phyloP scores from a whole-genome alignment of 2,113 vertebrate genomes.

The Pantherophis guttatus region DNA sequence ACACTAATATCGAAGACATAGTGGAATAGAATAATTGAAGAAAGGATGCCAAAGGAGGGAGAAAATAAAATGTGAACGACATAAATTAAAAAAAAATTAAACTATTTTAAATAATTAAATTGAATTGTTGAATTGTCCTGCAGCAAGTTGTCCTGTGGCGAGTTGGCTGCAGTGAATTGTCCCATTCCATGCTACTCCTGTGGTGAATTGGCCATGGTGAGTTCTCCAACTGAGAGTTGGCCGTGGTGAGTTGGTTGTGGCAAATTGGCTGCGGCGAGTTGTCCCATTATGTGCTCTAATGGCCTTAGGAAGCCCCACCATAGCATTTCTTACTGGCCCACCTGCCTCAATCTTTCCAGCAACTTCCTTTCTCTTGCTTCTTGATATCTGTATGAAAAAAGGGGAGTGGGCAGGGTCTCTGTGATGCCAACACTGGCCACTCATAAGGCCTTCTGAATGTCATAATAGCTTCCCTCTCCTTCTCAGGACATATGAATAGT shows the following conservation, averaged over 20 bases:
- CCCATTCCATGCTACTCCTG: too few relatives aligned
- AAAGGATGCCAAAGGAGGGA: neutral
- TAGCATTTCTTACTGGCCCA: neutral
- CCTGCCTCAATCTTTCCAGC: neutral
- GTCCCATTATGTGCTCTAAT: neutral
- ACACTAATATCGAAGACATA: neutral
- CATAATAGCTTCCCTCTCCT: neutral
- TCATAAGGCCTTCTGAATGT: neutral
- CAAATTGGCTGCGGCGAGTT: neutral
- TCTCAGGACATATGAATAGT: neutral
- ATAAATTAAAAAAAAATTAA: neutral
- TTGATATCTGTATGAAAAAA: neutral
- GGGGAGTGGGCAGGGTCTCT: neutral
- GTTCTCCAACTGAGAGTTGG: too few relatives aligned
- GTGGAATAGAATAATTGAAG: neutral
- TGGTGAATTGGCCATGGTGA: too few relatives aligned
- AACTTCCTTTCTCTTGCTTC: neutral
- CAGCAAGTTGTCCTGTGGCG: neutral
- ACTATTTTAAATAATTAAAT: neutral
- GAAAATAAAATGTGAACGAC: neutral
- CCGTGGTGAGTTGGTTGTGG: neutral
- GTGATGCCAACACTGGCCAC: neutral
- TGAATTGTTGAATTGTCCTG: neutral
- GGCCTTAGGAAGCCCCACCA: neutral
- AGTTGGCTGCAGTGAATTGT: neutral